These are phyloP conservation scores for Serripes groenlandicus DNA, from an alignment of 2,888 invertebrate species.

Conservation along the genomic window DNA sequence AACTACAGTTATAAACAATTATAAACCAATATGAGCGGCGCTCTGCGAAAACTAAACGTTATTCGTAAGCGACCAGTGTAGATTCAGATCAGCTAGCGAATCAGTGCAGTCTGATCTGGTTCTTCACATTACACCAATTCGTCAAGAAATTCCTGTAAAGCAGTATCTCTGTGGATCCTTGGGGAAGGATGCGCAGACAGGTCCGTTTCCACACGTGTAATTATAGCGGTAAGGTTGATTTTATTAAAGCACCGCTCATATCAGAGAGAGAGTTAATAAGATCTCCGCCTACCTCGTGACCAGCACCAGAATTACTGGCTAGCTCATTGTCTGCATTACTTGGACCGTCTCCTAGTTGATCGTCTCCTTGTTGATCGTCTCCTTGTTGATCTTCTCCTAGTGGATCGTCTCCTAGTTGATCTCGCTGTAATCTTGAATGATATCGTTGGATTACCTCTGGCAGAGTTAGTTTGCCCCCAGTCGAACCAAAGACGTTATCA, in stretches of 20 bases:
- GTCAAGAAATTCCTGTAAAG: neutral
- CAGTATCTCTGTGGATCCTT: neutral
- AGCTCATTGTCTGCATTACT: neutral
- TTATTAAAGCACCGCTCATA: neutral
- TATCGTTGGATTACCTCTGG: slow-evolving; percentile 79
- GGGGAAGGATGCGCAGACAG: no score
- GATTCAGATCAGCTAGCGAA: neutral
- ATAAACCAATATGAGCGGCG: no score
- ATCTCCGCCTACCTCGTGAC: neutral
- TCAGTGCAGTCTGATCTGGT: neutral
- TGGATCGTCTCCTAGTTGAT: slow-evolving; percentile 15
- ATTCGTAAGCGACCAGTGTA: no score
- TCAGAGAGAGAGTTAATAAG: neutral
- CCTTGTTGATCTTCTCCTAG: no score
- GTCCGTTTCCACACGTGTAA: no score
- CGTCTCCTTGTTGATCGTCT: neutral
- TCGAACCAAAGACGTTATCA: slow-evolving; percentile 87
- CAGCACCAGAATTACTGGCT: neutral
- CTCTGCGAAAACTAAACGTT: no score
- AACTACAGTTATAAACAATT: neutral
- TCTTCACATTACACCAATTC: neutral
- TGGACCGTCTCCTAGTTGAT: neutral
- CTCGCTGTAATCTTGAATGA: slow-evolving; percentile 44
- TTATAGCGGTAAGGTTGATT: neutral
- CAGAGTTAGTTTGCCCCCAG: slow-evolving; percentile 81